phyloP scores from a whole-genome alignment of 2,888 invertebrate genomes.

The Drosophila leonis region DNA sequence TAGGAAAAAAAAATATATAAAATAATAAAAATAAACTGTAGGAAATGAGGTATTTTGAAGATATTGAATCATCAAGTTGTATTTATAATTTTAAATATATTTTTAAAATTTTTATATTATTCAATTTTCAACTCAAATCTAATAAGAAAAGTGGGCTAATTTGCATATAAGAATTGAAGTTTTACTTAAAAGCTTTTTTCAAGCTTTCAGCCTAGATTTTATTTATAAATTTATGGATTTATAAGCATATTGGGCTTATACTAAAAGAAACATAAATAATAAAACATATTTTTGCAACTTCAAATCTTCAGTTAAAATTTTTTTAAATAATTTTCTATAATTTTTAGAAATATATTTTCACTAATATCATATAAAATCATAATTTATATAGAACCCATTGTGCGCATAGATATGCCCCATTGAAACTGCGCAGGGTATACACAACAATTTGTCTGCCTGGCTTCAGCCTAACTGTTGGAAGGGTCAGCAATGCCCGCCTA shows the following conservation, averaged over 20 bases:
- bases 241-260: too few species aligned
- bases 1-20: neutral
- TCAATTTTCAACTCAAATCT: neutral
- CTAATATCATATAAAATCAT: neutral
- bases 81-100: neutral
- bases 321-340: neutral
- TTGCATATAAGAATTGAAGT: neutral
- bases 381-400: neutral
- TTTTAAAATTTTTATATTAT: too few species aligned
- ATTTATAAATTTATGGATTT: neutral
- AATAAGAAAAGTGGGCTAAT: neutral
- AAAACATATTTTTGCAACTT: too few species aligned
- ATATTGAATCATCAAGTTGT: neutral
- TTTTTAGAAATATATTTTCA: neutral
- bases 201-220: neutral
- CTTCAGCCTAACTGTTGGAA: conserved; percentile 8
- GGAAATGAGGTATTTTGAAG: neutral
- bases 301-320: too few species aligned
- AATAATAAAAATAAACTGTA: neutral
- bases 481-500: conserved; percentile 8
- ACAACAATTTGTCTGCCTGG: conserved; percentile 12
- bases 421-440: neutral
- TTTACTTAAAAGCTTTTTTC: neutral
- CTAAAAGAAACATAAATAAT: too few species aligned
- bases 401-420: neutral